Percentiles rank a stretch among this genome's conserved stretches.
phyloP scores from a whole-genome alignment of 2,888 invertebrate species.

The Meghimatium bilineatum region DNA sequence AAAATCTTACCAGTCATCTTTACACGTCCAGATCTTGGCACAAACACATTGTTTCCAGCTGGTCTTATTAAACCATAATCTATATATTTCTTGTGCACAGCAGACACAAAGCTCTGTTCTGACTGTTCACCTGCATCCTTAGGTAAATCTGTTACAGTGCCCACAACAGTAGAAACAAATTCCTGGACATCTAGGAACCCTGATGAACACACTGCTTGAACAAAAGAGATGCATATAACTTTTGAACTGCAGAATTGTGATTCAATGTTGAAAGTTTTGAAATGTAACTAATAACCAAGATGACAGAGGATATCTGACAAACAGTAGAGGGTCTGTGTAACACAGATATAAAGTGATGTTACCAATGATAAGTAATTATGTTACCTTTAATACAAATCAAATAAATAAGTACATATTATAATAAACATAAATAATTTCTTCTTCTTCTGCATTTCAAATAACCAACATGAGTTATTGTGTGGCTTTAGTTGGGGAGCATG shows the following conservation, averaged over 20 bases:
- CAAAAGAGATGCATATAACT: neutral
- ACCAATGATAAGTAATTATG: too few species aligned
- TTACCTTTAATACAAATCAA: too few species aligned
- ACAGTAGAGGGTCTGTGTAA: too few species aligned
- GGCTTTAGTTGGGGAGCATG: too few species aligned
- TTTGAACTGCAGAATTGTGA: neutral
- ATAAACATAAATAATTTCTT: too few species aligned
- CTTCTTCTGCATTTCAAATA: too few species aligned
- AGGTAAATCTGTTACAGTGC: neutral
- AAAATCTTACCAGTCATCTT: slow-evolving; percentile 49
- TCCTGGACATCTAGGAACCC: neutral
- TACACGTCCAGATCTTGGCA: slow-evolving; percentile 53
- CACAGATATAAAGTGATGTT: too few species aligned
- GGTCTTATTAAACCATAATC: slow-evolving; percentile 4
- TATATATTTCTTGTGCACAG: slow-evolving; percentile 50
- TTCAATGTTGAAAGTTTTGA: neutral
- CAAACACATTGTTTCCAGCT: slow-evolving; percentile 39
- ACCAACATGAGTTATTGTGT: too few species aligned
- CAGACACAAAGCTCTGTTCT: slow-evolving; percentile 51
- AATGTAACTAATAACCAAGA: neutral
- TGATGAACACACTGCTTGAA: neutral
- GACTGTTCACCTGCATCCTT: neutral
- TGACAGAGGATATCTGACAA: too few species aligned
- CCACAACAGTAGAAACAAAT: neutral
- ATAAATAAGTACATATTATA: too few species aligned